Conservation (phyloP, 2,797 vertebrate genomes). For the Myiotriccus ornatus region DNA sequence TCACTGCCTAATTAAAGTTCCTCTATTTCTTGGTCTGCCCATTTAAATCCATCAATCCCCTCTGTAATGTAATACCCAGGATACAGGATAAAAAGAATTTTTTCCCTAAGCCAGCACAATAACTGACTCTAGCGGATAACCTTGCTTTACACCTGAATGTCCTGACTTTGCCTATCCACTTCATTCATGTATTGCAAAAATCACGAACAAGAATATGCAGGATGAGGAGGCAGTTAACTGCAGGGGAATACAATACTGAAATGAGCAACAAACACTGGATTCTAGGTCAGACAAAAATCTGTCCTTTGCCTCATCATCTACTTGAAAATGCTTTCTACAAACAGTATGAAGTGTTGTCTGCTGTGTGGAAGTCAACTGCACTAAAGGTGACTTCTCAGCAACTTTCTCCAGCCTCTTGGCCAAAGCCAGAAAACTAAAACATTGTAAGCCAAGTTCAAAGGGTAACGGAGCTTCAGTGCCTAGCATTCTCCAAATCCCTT, state of each 20-base stretch:
- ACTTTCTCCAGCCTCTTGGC: background rate
- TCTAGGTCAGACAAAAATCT: background rate
- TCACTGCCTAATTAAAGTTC: background rate
- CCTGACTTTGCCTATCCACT: background rate
- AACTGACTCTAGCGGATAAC: background rate
- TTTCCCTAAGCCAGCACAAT: background rate
- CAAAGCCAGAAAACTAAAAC: background rate
- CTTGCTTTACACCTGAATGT: background rate
- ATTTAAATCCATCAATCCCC: background rate
- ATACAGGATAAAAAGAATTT: background rate
- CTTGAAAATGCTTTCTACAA: background rate
- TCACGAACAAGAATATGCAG: background rate
- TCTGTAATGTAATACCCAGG: background rate
- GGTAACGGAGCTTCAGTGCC: background rate
- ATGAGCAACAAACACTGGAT: background rate
- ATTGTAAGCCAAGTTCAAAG: background rate
- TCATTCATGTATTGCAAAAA: background rate
- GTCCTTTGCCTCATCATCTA: background rate
- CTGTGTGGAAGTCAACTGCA: background rate
- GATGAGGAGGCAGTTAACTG: background rate
- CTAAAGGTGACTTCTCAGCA: background rate
- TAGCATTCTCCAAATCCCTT: background rate
- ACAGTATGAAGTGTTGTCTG: accelerated
- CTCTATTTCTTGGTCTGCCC: background rate
- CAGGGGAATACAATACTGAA: background rate